Base-by-base conservation (phyloP, 2,888 invertebrate species). In the Rhingia rostrata region DNA sequence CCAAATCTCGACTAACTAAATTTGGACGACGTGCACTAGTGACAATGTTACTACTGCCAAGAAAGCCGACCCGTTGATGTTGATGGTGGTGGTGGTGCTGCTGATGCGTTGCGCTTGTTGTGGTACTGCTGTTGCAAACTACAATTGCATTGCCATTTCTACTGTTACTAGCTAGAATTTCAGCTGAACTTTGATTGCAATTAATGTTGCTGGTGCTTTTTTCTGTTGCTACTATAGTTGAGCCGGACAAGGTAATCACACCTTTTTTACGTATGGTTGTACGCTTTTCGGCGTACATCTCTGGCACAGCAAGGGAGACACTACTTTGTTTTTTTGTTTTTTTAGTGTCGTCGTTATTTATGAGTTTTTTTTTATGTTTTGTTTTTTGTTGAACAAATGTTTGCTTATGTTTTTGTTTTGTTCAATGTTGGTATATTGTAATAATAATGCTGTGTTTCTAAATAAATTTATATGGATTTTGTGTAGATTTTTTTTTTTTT, bases 61-160 rank as follows among this genome's bases (percentile, higher is more conserved):
- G 53, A 39, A 73, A 64, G 32, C 64, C 37, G 9, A 69, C 60
- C 14, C 77, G 74, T 12, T 63, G 51, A 5, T 69, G 60, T n/a
- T 63, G 75, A 43, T 73, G 77, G 74, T 86, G 87, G 87, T 84
- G 73, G 82, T 75, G 87, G 6, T 61, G 67, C 87, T 85, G 77
- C 84, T 75, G 87, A 10, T 56, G 70, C 78, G 66, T 6, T 72
- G 51, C 22, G 22, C 22, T 14, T 75, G 64, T 35, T 51, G 51
- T 6, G 14, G 58, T 12, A 22, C 37, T 43, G 3, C 37, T 53
- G 39, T 22, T 56, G 41, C 60, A 74, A 37, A 66, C 72, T 75
- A 75, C 58, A 60, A 77, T 61, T 10, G 70, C 63, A 72, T 70
- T 82, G 12, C 70, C 82, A 66, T 72, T 70, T 51, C 66, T 60